Conservation (phyloP, 2,797 vertebrate species). For the Podarcis lilfordi region DNA sequence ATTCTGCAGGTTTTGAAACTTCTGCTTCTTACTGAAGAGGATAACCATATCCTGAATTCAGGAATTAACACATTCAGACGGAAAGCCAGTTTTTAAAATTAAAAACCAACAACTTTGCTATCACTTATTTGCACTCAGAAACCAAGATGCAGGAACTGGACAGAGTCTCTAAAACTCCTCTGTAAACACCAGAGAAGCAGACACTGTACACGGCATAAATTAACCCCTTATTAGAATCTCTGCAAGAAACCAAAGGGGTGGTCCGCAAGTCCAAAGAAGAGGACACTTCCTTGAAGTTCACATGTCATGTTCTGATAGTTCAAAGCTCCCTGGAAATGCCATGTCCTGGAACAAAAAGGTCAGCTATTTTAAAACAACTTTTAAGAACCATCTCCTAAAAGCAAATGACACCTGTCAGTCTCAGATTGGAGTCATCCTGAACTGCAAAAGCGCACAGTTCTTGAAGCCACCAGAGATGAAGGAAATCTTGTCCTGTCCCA, state of each 20-base stretch:
- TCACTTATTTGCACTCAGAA: neutral
- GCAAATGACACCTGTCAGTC: conserved; percentile 15
- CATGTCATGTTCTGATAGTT: neutral
- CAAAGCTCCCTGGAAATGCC: neutral
- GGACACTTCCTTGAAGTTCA: neutral
- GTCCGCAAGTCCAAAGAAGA: neutral
- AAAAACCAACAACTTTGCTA: no score
- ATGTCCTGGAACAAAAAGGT: neutral
- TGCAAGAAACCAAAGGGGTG: neutral
- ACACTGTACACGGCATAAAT: neutral
- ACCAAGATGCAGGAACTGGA: neutral
- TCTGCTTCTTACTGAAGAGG: neutral
- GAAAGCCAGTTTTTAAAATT: neutral
- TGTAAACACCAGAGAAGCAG: neutral
- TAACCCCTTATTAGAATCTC: neutral
- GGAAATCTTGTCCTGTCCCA: neutral
- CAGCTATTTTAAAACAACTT: neutral
- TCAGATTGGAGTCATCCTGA: no score
- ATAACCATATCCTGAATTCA: neutral
- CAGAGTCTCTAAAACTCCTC: neutral
- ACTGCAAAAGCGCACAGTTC: neutral
- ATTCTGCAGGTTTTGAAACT: neutral
- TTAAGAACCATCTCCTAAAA: neutral
- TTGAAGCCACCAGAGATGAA: neutral
- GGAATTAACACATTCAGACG: neutral